phyloP scores from a whole-genome alignment of 2,113 vertebrate genomes.

The Elephas maximus region DNA sequence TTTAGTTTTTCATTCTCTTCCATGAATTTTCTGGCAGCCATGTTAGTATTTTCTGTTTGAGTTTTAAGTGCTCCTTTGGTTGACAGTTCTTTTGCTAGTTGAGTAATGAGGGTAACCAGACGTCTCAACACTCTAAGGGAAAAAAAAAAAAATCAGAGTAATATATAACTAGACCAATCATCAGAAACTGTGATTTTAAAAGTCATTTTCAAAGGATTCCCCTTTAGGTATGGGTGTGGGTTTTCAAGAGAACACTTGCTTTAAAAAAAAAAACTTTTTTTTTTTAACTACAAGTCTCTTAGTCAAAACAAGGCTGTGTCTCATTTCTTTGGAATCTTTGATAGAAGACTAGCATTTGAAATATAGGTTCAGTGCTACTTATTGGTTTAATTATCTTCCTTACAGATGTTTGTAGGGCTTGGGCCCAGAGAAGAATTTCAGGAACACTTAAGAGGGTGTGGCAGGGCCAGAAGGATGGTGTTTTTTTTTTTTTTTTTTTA shows the following conservation, averaged over 20 bases:
- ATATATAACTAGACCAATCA: not conserved
- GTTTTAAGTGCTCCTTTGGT: constrained; percentile 89
- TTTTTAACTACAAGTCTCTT: not conserved
- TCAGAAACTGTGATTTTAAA: not conserved
- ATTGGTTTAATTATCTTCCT: constrained; percentile 6
- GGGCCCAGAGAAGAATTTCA: not conserved
- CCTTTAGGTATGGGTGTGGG: not conserved
- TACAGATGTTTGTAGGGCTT: not conserved
- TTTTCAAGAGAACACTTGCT: not conserved
- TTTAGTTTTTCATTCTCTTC: constrained; percentile 93
- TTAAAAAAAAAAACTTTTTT: not conserved
- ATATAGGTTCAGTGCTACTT: constrained; percentile 6
- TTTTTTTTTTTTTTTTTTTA: not conserved
- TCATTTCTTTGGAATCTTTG: constrained; percentile 36
- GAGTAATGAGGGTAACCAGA: constrained; percentile 93
- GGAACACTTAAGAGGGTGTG: not conserved
- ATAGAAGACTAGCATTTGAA: constrained; percentile 16
- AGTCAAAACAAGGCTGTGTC: constrained; percentile 21
- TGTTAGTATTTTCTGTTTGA: constrained; percentile 91
- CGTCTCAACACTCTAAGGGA: constrained; percentile 91
- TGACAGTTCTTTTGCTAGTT: constrained; percentile 90
- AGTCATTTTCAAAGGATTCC: constrained; percentile 19
- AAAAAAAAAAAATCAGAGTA: constrained; percentile 60
- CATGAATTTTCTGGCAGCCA: constrained; percentile 93
- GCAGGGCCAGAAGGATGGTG: not conserved